A percentile compares a stretch with the other conserved stretches of the same genome.
phyloP scores from a whole-genome alignment of 2,113 vertebrate genomes.

The Corythoichthys intestinalis region DNA sequence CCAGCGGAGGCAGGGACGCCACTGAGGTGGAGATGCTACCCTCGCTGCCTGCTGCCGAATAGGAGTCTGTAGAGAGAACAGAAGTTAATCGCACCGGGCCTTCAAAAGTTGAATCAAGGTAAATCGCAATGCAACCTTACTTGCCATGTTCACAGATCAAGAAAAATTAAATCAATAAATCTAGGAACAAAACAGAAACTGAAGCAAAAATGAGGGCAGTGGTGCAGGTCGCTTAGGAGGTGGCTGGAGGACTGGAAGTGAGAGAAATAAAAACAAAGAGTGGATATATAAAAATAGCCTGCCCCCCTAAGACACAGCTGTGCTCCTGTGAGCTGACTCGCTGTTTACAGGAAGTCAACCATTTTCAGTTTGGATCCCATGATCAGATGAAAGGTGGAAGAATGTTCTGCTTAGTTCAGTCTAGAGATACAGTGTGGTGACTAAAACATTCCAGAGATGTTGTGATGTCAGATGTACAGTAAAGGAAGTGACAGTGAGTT shows the following conservation, averaged over 20 bases:
- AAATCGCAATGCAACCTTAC: conserved; percentile 3
- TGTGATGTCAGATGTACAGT: conserved; percentile 55
- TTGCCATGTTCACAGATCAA: neutral
- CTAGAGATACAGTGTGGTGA: neutral
- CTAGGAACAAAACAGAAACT: conserved; percentile 1
- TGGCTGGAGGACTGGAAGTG: conserved; percentile 15
- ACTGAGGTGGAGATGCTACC: conserved; percentile 86
- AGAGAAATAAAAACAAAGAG: conserved; percentile 37
- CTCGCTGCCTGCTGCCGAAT: conserved; percentile 84
- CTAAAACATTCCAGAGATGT: conserved; percentile 20
- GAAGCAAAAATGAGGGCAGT: conserved; percentile 1
- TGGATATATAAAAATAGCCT: conserved; percentile 35
- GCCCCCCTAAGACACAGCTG: conserved; percentile 42
- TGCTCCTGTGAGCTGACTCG: conserved; percentile 31
- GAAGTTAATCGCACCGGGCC: conserved; percentile 2
- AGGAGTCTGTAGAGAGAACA: conserved; percentile 75
- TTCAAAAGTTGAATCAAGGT: neutral
- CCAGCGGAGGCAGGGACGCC: conserved; percentile 79
- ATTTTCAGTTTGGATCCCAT: conserved; percentile 16
- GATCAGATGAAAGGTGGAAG: conserved; percentile 17
- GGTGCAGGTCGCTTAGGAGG: conserved; percentile 12
- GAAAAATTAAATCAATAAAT: conserved; percentile 17
- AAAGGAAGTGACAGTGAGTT: conserved; percentile 43
- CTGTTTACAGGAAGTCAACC: conserved; percentile 18
- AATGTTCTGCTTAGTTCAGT: neutral